phyloP scores from a whole-genome alignment of 2,888 invertebrate species.

The Apotomis betuletana region DNA sequence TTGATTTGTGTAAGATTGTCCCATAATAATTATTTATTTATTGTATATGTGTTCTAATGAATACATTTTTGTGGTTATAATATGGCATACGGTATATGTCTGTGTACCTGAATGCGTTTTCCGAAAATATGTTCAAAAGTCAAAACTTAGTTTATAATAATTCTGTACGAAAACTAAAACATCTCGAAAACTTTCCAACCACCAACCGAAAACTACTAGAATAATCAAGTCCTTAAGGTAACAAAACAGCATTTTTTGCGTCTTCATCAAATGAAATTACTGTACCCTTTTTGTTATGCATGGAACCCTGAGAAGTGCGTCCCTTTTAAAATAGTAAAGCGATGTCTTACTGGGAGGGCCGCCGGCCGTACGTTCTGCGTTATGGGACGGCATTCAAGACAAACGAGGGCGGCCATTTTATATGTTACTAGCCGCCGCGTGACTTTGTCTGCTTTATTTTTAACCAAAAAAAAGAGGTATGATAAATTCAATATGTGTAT shows the following conservation, averaged over 20 bases:
- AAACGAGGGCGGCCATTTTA: conserved; percentile 3
- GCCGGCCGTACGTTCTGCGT: neutral
- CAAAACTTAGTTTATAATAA: no score
- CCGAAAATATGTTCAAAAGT: no score
- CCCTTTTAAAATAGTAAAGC: conserved; percentile 37
- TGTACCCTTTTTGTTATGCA: conserved; percentile 41
- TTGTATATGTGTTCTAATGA: no score
- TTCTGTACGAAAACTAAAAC: neutral
- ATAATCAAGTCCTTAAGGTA: conserved; percentile 18
- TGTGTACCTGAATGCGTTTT: no score
- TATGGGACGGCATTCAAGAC: conserved; percentile 12
- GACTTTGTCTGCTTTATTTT: neutral
- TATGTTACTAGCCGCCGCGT: neutral
- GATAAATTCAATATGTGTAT: no score
- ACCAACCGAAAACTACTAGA: neutral
- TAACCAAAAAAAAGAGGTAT: no score
- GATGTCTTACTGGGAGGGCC: conserved; percentile 17
- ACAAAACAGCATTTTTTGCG: conserved; percentile 26
- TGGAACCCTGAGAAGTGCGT: conserved; percentile 23
- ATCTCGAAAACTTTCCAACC: neutral
- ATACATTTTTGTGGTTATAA: no score
- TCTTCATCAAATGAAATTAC: conserved; percentile 40
- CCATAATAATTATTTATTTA: no score
- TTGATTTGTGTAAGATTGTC: no score
- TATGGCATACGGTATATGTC: no score